These are phyloP conservation scores for Leucania comma DNA, from an alignment of 2,888 invertebrate genomes.

Conservation along the genomic window DNA sequence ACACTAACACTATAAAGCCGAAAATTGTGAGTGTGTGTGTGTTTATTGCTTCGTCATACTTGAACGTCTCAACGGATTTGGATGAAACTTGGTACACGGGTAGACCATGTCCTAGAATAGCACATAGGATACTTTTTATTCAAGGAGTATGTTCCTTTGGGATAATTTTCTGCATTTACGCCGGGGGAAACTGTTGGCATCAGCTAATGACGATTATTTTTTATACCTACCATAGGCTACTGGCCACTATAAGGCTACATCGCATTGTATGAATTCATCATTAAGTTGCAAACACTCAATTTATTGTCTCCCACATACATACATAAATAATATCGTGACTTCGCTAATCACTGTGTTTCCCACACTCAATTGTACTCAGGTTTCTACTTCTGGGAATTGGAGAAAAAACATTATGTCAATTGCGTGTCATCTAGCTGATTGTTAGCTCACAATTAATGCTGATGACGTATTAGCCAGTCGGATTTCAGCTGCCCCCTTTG, in stretches of 20 bases:
- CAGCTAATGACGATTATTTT: too few species aligned
- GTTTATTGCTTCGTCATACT: too few species aligned
- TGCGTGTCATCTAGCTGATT: slow-evolving; percentile 47
- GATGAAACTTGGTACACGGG: too few species aligned
- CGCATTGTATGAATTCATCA: slow-evolving; percentile 29
- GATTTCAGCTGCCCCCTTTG: background rate
- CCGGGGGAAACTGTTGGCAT: too few species aligned
- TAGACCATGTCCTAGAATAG: too few species aligned
- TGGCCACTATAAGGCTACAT: background rate
- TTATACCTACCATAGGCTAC: too few species aligned
- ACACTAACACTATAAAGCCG: too few species aligned
- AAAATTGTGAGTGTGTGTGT: too few species aligned
- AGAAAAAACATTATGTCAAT: slow-evolving; percentile 50
- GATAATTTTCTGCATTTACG: too few species aligned
- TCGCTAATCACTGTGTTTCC: slow-evolving; percentile 46
- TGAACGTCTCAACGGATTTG: too few species aligned
- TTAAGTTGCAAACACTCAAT: slow-evolving; percentile 30
- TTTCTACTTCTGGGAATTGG: slow-evolving; percentile 55
- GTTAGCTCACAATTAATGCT: slow-evolving; percentile 24
- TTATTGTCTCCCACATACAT: slow-evolving; percentile 31
- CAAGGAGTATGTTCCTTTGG: too few species aligned
- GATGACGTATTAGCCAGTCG: slow-evolving; percentile 13
- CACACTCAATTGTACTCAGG: slow-evolving; percentile 47
- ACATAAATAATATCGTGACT: slow-evolving; percentile 36
- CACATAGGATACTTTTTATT: too few species aligned